Base-by-base conservation (phyloP, 2,113 vertebrate genomes). In the Antigone vipio region DNA sequence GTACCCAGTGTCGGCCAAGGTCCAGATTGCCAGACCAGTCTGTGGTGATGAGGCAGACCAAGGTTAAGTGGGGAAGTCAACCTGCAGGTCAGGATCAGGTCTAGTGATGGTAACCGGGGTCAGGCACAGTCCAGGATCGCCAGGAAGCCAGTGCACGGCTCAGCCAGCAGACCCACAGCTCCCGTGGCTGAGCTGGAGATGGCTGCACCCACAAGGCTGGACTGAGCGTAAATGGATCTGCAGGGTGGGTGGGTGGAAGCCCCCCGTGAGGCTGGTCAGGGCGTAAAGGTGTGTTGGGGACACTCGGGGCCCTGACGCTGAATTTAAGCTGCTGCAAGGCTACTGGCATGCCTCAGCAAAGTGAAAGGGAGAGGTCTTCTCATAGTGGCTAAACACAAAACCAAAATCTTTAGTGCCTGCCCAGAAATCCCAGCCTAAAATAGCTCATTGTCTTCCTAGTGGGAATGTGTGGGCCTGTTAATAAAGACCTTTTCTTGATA, bases 291-390 rank as follows among this genome's bases (percentile, higher is more conserved):
- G 1, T 32, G 50, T 16, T 74, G 16, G 52, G 44, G 34, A 26
- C 11, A 5, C 49, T 11, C 2, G 5, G 29, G 11, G 60, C n/a
- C 60, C 29, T 34, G 45, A 12, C 42, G 9, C 21, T 5, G 1
- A 6, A 11, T 56, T 60, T 32, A 11, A 62, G 55, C 15, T 49
- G 17, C 69, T 69, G 32, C 9, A 4, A 38, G 63, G 56, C 55
- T 19, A 1, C 56, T 17, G 0, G 32, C 10, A 0, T 20, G n/a
- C 18, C n/a, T 34, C 44, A 17, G 49, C 15, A 5, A 22, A 34
- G 35, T 2, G 18, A 23, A 32, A 12, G 62, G 49, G 35, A 63
- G 69, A 21, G 26, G n/a, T 20, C 63, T 73, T 22, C 29, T 68
- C 29, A 8, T 9, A 38, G 52, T 1, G 44, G 42, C 50, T 30